Evolutionary conservation across 1,140 invertebrate species (phyloP).

Genomic region (Temnothorax longispinosus): DNA sequence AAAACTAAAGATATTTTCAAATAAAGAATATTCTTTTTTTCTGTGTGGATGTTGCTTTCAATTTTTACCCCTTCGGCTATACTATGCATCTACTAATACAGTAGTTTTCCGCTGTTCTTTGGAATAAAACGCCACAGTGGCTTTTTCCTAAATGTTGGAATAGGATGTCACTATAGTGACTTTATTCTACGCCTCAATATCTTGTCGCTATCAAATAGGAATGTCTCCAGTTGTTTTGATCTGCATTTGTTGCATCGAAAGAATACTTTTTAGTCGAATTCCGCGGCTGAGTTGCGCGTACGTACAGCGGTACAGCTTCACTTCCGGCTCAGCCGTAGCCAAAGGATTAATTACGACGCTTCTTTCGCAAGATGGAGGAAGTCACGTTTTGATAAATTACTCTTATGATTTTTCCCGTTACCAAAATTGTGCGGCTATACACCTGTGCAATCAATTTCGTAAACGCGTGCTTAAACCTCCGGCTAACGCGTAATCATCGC

Average conservation of each 20-base stretch:
- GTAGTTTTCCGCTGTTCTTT: neutral
- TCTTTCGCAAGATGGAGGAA: neutral
- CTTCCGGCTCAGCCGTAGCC: neutral
- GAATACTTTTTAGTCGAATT: neutral
- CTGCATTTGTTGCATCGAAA: neutral
- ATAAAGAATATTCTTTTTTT: neutral
- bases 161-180: neutral
- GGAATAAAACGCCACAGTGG: neutral
- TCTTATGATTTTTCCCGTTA: constrained; percentile 1
- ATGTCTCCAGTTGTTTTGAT: neutral
- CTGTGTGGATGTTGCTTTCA: neutral
- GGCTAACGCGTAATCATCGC: constrained; percentile 62
- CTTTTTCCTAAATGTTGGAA: neutral
- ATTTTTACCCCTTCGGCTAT: neutral
- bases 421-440: constrained; percentile 10
- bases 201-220: neutral
- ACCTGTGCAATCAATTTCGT: constrained; percentile 61
- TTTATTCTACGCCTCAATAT: neutral
- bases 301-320: neutral
- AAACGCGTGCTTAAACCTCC: neutral
- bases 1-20: too few relatives aligned
- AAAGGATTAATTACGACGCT: neutral
- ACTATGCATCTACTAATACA: too few relatives aligned
- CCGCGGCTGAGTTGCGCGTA: neutral
- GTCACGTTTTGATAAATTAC: neutral